A percentile compares a stretch with the other conserved stretches of the same genome.
phyloP scores from a whole-genome alignment of 2,888 invertebrate species.

The Cyclophora albipunctata region DNA sequence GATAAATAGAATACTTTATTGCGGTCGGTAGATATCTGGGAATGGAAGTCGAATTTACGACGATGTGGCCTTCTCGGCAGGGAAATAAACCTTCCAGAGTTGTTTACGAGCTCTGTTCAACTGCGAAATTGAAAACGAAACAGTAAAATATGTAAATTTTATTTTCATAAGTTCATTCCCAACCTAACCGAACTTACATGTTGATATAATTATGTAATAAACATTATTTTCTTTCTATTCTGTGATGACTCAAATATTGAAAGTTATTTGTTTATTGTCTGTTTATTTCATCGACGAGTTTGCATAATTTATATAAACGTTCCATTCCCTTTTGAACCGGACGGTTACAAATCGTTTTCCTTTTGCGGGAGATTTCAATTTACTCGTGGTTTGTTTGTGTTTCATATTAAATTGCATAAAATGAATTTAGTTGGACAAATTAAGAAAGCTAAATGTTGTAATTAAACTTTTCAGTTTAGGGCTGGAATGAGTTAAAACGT shows the following conservation, averaged over 20 bases:
- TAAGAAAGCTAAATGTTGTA: no score
- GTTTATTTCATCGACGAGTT: constrained; percentile 5
- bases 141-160: constrained; percentile 13
- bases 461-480: no score
- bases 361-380: constrained; percentile 2
- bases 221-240: no score
- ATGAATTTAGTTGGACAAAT: no score
- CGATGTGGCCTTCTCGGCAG: constrained; percentile 28
- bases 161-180: constrained; percentile 1
- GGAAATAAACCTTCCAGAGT: constrained; percentile 38
- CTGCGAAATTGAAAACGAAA: constrained; percentile 23
- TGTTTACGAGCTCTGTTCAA: constrained; percentile 38
- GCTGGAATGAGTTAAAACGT: no score
- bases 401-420: no score
- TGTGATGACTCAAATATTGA: no score
- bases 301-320: constrained; percentile 6
- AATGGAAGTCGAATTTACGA: constrained; percentile 36
- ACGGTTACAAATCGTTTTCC: not conserved
- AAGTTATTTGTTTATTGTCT: no score
- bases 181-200: no score
- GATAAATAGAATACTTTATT: constrained; percentile 48
- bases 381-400: not conserved
- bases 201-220: no score
- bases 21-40: constrained; percentile 27
- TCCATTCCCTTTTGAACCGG: constrained; percentile 2